Conservation (phyloP, 2,113 vertebrate species). For the Corydoras sp. region DNA sequence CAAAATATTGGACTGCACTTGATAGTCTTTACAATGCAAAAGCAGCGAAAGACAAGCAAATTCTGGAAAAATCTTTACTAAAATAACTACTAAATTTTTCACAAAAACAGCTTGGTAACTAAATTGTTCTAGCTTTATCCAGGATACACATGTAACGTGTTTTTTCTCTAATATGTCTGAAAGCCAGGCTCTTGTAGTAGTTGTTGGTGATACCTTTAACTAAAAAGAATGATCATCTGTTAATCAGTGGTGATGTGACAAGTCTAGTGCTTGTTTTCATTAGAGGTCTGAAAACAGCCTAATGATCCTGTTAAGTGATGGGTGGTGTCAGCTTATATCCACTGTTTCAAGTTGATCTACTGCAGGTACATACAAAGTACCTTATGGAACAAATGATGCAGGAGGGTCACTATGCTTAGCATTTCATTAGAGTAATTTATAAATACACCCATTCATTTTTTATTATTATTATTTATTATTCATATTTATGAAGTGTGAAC, state of each 20-base stretch:
- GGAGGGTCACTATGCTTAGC: conserved; percentile 32
- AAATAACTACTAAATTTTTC: no score
- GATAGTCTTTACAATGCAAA: no score
- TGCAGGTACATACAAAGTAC: conserved; percentile 13
- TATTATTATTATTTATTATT: no score
- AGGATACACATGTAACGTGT: no score
- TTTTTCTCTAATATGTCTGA: no score
- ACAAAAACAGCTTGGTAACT: no score
- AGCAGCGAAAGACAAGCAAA: no score
- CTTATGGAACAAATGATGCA: conserved; percentile 13
- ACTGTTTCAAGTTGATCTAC: conserved; percentile 10
- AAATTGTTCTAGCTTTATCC: no score
- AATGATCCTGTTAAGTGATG: conserved; percentile 16
- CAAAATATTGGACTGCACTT: no score
- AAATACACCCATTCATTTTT: conserved; percentile 9
- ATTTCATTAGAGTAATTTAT: conserved; percentile 40
- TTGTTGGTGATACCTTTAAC: background rate
- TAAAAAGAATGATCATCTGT: conserved; percentile 33
- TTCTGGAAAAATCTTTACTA: no score
- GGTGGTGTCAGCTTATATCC: conserved; percentile 14
- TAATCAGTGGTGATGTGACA: conserved; percentile 33
- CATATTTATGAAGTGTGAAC: no score
- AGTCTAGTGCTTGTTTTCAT: conserved; percentile 32
- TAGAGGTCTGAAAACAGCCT: conserved; percentile 19
- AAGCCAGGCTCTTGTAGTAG: background rate